Percentiles rank a stretch among this genome's conserved stretches.
Conservation (phyloP, 35 echinoderm and acorn worm genomes). For the Holothuria glaberrima region DNA sequence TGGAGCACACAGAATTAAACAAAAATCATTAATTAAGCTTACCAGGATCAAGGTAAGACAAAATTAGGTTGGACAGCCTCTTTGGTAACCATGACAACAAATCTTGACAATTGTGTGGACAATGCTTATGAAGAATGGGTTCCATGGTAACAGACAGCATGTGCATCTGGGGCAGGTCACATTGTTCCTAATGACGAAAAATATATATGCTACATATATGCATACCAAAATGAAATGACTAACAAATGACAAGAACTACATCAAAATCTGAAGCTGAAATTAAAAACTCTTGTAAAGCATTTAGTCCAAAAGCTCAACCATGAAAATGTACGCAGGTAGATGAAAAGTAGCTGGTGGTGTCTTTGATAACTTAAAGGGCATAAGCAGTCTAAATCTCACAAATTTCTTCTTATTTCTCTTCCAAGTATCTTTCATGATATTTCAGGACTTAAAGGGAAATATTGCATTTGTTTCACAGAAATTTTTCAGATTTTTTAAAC, state of each 20-base stretch:
- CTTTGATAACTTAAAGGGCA: conserved; percentile 83
- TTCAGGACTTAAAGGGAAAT: too few relatives aligned
- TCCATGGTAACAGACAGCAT: conserved; percentile 98
- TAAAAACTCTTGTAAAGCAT: conserved; percentile 57
- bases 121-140: conserved; percentile 92
- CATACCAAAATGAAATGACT: too few relatives aligned
- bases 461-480: too few relatives aligned
- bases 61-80: conserved; percentile 82
- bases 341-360: conserved; percentile 82
- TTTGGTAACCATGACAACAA: conserved; percentile 97
- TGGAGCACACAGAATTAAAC: not conserved
- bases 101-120: conserved; percentile 99
- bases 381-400: too few relatives aligned
- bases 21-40: not conserved
- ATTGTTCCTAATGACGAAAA: conserved; percentile 47
- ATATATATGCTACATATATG: not conserved
- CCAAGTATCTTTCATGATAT: too few relatives aligned
- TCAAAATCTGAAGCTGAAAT: too few relatives aligned
- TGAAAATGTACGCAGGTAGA: too few relatives aligned
- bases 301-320: conserved; percentile 49
- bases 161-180: conserved; percentile 99
- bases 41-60: conserved; percentile 96
- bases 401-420: too few relatives aligned
- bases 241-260: too few relatives aligned
- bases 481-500: too few relatives aligned